Evolutionary conservation across 2,888 invertebrate genomes (phyloP).

Genomic region (Tortricodes alternella): DNA sequence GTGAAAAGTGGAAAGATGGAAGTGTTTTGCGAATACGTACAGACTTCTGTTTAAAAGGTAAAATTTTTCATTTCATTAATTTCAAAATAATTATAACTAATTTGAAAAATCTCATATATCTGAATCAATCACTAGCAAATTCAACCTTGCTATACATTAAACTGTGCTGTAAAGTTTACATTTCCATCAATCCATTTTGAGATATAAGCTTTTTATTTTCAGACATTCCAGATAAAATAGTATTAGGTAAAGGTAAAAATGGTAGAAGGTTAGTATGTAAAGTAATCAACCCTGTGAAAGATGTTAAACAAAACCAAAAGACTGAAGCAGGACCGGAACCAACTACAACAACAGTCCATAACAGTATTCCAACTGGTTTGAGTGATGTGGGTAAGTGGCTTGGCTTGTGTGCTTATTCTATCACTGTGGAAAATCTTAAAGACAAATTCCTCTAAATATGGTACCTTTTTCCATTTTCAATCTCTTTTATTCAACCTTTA

Average conservation of each 20-base stretch:
- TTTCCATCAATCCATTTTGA: neutral
- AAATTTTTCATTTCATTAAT: neutral
- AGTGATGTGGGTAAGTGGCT: conserved; percentile 22
- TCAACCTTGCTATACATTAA: too few species aligned
- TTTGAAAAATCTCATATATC: too few species aligned
- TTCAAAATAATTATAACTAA: too few species aligned
- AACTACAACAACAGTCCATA: conserved; percentile 5
- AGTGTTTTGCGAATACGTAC: conserved; percentile 62
- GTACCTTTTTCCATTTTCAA: too few species aligned
- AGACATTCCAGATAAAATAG: conserved; percentile 71
- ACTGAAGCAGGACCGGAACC: conserved; percentile 10
- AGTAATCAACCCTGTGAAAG: conserved; percentile 29
- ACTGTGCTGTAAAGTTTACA: neutral
- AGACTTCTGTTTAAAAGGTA: conserved; percentile 61
- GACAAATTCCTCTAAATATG: too few species aligned
- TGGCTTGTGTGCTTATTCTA: too few species aligned
- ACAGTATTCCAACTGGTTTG: neutral
- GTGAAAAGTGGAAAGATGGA: conserved; percentile 22
- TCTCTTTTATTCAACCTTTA: too few species aligned
- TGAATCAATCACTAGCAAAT: too few species aligned
- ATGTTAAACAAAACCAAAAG: conserved; percentile 41
- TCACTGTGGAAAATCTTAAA: too few species aligned
- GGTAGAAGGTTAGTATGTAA: conserved; percentile 60
- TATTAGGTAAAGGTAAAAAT: conserved; percentile 60
- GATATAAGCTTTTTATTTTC: conserved; percentile 35